Base-by-base conservation (phyloP, 1,140 invertebrate genomes). In the Sipha flava region DNA sequence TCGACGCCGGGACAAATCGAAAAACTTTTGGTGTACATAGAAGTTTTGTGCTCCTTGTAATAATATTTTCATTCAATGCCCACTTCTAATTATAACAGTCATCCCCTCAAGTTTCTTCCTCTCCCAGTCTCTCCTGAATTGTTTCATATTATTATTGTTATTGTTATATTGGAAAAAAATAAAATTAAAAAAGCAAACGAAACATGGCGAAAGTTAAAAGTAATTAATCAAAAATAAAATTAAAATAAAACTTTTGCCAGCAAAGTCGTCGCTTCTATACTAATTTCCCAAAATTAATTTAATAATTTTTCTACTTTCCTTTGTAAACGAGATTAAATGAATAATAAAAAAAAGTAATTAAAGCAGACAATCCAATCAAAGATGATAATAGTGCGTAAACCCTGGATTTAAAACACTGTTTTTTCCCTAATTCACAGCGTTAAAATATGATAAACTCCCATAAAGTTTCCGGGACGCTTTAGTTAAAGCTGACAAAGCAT, bases 371-470 rank as follows among this genome's bases (percentile, higher is more conserved):
- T 72, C 68, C 45, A 72, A 72, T 72, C 68, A 72, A 72, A 49
- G 47, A 72, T 72, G 68, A 49, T 72, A 72, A 72, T 72, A 72
- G 49, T 23, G 21, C 5, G 16, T 1, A 68, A 66, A 68, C 23
- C 4, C 45, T 9, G 16, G n/a, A 47, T 72, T 49, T 4, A 31
- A 29, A 29, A 40, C 29, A 73, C 23, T 31, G 12, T 52, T 31
- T 52, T 34, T 75, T 6, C n/a, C 18, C 31, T 54, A 75, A 75
- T 52, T 57, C 12, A 54, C 47, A 21, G 29, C 31, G 31, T 57
- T 75, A 54, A 75, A 75, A 75, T 75, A 75, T 52, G 72, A 75
- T 75, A 75, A 75, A 75, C 72, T 75, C 49, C 10, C 1, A 21
- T 3, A 75, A 75, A 75, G 45, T 75, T 75, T 75, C n/a, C 49